Evolutionary conservation across 2,113 vertebrate genomes (phyloP).

Genomic region (Siniperca knerii): DNA sequence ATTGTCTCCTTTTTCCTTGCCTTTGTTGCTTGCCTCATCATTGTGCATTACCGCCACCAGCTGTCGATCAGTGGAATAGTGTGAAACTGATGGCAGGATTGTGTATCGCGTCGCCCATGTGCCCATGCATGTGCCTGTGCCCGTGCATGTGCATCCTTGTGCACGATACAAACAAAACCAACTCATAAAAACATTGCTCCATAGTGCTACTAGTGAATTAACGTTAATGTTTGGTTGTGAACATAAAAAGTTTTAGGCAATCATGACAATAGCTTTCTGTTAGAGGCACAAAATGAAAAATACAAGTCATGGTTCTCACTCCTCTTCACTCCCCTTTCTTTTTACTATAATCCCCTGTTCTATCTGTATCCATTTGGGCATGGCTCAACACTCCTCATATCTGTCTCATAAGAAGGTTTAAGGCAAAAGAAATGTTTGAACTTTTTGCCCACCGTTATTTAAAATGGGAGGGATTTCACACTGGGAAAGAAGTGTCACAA

Average conservation of each 20-base stretch:
- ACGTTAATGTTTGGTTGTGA: slow-evolving; percentile 6
- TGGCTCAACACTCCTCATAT: slow-evolving; percentile 51
- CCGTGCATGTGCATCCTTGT: neutral
- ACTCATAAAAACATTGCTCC: neutral
- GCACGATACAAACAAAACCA: neutral
- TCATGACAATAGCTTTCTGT: slow-evolving; percentile 31
- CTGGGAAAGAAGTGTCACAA: neutral
- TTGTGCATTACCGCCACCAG: neutral
- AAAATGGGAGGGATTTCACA: neutral
- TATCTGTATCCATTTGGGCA: slow-evolving; percentile 44
- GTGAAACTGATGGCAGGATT: neutral
- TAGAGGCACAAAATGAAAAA: slow-evolving; percentile 42
- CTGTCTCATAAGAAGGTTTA: slow-evolving; percentile 48
- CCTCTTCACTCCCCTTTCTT: slow-evolving; percentile 32
- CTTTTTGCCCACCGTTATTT: slow-evolving; percentile 11
- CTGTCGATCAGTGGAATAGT: neutral
- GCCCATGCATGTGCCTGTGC: too few relatives aligned
- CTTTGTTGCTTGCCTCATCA: neutral
- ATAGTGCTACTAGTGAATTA: neutral
- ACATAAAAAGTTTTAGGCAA: slow-evolving; percentile 42
- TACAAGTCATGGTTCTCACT: slow-evolving; percentile 20
- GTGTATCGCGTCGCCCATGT: too few relatives aligned
- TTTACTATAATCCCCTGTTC: slow-evolving; percentile 48
- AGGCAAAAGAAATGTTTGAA: slow-evolving; percentile 31
- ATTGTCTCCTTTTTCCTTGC: neutral